Evolutionary conservation across 2,888 invertebrate species (phyloP), one percentile per base, ranked within the genome.

Genomic region (Lepidocyrtoides sp.): DNA sequence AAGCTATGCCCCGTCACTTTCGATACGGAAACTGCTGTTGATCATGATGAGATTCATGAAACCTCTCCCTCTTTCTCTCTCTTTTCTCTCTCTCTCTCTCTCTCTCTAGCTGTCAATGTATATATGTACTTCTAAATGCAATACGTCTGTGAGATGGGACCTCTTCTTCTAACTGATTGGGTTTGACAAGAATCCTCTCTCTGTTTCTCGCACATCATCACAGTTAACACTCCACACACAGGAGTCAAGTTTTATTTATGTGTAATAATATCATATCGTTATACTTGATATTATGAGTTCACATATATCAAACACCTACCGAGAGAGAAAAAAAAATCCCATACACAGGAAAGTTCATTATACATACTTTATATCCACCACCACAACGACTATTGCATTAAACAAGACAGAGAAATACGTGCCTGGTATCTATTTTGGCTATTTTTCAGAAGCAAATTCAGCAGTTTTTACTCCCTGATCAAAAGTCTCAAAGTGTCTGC

Each of bases 401-500:
- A 82, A 63, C 44, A 82, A 60, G 60, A 63, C 72, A 2, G 54
- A 8, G 54, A 79, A 12, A 75, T 81, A 85, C 90, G 90, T 90
- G 90, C 90, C 48, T 60, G 29, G 66, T 69, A 54, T 63, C 77
- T 60, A 63, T 41, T 83, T 84, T 54, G 26, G 79, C 84, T 85
- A 85, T 84, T 85, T 84, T 79, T 23, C 79, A 85, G 29, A 75
- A 75, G 89, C 69, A 90, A 85, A 90, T 84, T 90, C 85, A 90
- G 85, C 84, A 90, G 41, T 84, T 85, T 89, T 83, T 84, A 72
- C n/a, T 84, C 85, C 54, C 79, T 90, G 81, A 85, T 90, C 84
- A 85, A 54, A 69, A 77, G 69, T 75, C 60, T 63, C 60, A 14
- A 10, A 32, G 63, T 32, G 32, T 29, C 14, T 23, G 29, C 20